phyloP scores from a whole-genome alignment of 2,113 vertebrate species.

The Eurystomus gularis region DNA sequence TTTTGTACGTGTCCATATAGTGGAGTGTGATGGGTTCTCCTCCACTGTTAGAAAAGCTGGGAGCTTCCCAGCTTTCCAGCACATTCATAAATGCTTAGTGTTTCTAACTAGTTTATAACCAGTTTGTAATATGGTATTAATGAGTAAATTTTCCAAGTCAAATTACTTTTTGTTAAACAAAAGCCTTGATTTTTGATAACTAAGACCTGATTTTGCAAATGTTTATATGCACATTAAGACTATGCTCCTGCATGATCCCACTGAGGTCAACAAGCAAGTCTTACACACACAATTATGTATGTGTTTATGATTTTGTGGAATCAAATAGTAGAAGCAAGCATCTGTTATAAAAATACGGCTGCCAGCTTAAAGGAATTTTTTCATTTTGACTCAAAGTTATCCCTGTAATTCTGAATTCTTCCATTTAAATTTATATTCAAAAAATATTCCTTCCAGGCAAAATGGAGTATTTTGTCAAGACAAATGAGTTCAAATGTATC shows the following conservation, averaged over 20 bases:
- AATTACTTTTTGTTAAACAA: background rate
- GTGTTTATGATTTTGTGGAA: background rate
- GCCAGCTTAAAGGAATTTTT: background rate
- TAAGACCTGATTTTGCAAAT: background rate
- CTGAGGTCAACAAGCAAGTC: background rate
- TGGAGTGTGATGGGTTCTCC: background rate
- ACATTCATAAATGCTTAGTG: background rate
- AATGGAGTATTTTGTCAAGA: background rate
- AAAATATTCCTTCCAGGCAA: background rate
- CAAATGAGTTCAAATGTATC: background rate
- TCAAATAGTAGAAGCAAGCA: background rate
- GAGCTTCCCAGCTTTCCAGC: background rate
- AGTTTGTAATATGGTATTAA: background rate
- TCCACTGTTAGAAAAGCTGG: background rate
- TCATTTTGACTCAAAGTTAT: background rate
- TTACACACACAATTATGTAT: background rate
- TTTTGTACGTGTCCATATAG: background rate
- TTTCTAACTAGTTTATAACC: background rate
- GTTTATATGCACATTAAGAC: background rate
- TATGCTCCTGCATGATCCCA: background rate
- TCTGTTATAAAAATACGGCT: background rate
- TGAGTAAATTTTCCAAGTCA: background rate
- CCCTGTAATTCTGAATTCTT: background rate
- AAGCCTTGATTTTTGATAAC: no score
- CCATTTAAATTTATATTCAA: background rate